Evolutionary conservation across 2,888 invertebrate species (phyloP).

Genomic region (Caenorhabditis angaria): DNA sequence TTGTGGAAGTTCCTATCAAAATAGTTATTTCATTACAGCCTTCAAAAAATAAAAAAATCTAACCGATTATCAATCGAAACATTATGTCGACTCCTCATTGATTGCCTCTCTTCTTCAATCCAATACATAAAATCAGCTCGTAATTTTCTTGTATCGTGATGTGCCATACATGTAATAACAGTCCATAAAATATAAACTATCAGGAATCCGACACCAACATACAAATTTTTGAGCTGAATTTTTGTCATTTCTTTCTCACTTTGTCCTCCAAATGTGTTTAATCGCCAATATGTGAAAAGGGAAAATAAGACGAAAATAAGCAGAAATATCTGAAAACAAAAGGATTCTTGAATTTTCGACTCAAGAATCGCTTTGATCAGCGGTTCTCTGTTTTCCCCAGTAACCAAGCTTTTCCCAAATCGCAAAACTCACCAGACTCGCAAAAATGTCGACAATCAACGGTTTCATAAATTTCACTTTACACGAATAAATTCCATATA

Average conservation of each 20-base stretch:
- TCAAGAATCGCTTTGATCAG: too few species aligned
- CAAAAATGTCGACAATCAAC: constrained; percentile 49
- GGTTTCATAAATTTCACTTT: constrained; percentile 54
- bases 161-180: constrained; percentile 45
- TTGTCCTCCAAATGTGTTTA: constrained; percentile 43
- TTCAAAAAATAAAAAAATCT: not conserved
- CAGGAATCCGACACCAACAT: constrained; percentile 55
- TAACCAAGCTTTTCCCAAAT: not conserved
- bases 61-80: constrained; percentile 54
- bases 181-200: constrained; percentile 55
- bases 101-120: constrained; percentile 62
- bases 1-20: too few species aligned
- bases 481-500: constrained; percentile 59
- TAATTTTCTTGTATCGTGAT: constrained; percentile 53
- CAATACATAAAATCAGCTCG: constrained; percentile 66
- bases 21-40: too few species aligned
- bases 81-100: constrained; percentile 51
- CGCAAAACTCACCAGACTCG: constrained; percentile 41
- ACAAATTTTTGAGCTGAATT: constrained; percentile 52
- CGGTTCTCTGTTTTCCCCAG: not conserved
- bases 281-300: constrained; percentile 45
- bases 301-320: constrained; percentile 47
- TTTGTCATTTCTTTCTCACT: constrained; percentile 50
- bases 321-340: constrained; percentile 42
- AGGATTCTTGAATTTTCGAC: not conserved